phyloP scores from a whole-genome alignment of 2,888 invertebrate genomes.

The Nebria brevicollis region DNA sequence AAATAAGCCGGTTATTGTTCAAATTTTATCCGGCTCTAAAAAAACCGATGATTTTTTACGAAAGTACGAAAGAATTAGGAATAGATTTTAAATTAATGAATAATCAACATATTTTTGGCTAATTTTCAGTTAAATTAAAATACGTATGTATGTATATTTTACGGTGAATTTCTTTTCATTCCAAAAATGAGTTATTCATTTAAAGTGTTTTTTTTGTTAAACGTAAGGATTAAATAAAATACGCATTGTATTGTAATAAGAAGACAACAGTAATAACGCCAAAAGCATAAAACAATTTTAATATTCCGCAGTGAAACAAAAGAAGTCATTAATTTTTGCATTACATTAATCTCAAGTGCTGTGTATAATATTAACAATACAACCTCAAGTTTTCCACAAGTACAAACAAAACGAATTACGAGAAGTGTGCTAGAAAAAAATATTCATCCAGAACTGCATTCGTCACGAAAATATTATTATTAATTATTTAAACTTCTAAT shows the following conservation, averaged over 20 bases:
- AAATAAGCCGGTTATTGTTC: constrained; percentile 4
- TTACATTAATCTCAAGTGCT: constrained; percentile 14
- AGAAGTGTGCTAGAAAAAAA: constrained; percentile 21
- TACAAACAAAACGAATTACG: constrained; percentile 16
- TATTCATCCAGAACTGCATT: constrained; percentile 32
- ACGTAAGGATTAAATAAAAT: background rate
- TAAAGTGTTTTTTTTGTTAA: background rate
- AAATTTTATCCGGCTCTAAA: background rate
- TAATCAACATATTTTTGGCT: no score
- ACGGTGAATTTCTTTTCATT: no score
- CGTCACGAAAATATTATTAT: constrained; percentile 28
- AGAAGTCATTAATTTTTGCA: constrained; percentile 37
- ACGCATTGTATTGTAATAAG: background rate
- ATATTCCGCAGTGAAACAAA: constrained; percentile 21
- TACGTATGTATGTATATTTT: no score
- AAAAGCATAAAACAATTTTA: constrained; percentile 28
- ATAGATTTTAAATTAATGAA: no score
- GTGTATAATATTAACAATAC: constrained; percentile 24
- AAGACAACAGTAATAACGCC: background rate
- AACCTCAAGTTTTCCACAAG: constrained; percentile 21
- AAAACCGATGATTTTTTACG: no score
- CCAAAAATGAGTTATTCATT: background rate
- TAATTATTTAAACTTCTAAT: constrained; percentile 39
- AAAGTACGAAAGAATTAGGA: no score
- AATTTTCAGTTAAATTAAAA: no score